Percentiles rank a stretch among this genome's conserved stretches.
Evolutionary conservation across 2,113 vertebrate species (phyloP).

Genomic region (Oreochromis aureus): DNA sequence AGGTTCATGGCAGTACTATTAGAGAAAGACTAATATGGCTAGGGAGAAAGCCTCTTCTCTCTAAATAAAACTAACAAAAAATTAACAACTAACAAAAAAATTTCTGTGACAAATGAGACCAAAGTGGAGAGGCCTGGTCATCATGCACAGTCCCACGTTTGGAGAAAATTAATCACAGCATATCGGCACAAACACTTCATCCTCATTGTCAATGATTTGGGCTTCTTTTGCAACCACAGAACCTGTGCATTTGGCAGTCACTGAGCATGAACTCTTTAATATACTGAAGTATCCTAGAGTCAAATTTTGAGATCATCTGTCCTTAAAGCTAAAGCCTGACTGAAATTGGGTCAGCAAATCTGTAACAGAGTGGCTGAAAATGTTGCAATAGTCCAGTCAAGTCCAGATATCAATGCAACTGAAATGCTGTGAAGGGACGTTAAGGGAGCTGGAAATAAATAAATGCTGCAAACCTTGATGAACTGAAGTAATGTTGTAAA

Average conservation of each 20-base stretch:
- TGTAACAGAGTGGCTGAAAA: neutral
- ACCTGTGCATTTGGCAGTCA: neutral
- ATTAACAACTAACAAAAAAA: rapidly evolving
- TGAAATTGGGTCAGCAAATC: rapidly evolving
- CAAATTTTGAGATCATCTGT: neutral
- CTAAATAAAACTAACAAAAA: neutral
- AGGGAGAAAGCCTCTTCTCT: neutral
- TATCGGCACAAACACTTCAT: rapidly evolving
- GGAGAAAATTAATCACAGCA: neutral
- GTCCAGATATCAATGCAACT: neutral
- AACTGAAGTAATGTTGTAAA: neutral
- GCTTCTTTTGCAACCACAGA: neutral
- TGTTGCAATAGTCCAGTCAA: neutral
- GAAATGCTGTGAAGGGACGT: neutral
- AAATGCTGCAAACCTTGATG: neutral
- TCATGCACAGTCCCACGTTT: neutral
- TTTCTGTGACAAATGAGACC: rapidly evolving
- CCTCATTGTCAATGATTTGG: neutral
- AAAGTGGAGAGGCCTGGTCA: neutral
- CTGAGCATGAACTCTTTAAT: neutral
- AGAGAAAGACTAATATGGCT: neutral
- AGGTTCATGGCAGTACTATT: neutral
- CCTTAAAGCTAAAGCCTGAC: rapidly evolving
- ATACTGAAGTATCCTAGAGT: neutral
- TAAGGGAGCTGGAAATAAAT: neutral